Conservation (phyloP, 2,797 vertebrate genomes). For the Sciurus carolinensis region DNA sequence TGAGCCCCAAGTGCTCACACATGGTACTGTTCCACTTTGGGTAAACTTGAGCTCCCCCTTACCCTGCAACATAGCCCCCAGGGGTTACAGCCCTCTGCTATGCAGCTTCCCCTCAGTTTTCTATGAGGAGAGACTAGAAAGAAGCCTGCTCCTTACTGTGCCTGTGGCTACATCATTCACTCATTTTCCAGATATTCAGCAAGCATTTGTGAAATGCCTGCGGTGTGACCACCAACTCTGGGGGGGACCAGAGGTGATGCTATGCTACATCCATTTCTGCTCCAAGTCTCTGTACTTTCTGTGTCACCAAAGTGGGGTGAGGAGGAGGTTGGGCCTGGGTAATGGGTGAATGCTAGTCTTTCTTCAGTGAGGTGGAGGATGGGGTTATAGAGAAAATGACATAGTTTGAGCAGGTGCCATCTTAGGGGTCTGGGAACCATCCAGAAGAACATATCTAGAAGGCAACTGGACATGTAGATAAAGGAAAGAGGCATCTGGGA, state of each 20-base stretch:
- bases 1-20: neutral
- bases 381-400: neutral
- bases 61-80: neutral
- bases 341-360: neutral
- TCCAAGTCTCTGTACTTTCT: neutral
- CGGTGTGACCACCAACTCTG: neutral
- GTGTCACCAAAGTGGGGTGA: neutral
- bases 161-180: neutral
- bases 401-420: neutral
- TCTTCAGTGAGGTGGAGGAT: conserved; percentile 1
- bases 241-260: neutral
- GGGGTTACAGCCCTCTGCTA: neutral
- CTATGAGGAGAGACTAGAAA: conserved; percentile 37
- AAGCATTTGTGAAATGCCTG: conserved; percentile 44
- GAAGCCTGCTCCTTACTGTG: neutral
- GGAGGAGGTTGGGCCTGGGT: neutral
- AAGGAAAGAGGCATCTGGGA: neutral
- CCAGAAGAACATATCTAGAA: neutral
- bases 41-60: conserved; percentile 6
- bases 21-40: neutral
- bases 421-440: neutral
- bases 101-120: neutral
- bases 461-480: neutral
- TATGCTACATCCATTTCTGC: neutral
- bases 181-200: conserved; percentile 15